phyloP scores from a whole-genome alignment of 2,113 vertebrate genomes.

The Fukomys damarensis region DNA sequence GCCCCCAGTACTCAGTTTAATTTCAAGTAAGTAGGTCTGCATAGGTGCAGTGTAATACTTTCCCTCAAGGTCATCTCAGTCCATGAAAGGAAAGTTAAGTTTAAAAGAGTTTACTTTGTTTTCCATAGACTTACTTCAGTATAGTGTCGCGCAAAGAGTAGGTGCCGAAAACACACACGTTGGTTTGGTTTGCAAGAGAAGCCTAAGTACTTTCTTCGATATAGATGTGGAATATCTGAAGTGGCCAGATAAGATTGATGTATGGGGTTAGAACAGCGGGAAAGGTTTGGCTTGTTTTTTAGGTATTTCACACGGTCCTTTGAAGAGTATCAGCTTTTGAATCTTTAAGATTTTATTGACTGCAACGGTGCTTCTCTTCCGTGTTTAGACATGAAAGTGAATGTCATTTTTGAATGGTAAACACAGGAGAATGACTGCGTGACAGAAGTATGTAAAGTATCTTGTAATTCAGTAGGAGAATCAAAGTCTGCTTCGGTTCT shows the following conservation, averaged over 20 bases:
- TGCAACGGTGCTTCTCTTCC: conserved; percentile 58
- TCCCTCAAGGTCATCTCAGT: background rate
- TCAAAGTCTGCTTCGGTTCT: conserved; percentile 81
- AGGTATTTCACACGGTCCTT: conserved; percentile 85
- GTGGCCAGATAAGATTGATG: conserved; percentile 23
- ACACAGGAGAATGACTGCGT: conserved; percentile 81
- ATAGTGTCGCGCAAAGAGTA: background rate
- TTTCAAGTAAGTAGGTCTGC: background rate
- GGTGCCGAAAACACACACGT: background rate
- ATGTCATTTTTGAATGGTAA: conserved; percentile 84
- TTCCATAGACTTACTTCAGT: background rate
- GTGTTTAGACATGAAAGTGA: conserved; percentile 84
- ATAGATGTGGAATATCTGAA: background rate
- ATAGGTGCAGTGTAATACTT: background rate
- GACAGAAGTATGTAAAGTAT: conserved; percentile 86
- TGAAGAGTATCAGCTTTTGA: conserved; percentile 80
- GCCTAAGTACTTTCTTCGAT: background rate
- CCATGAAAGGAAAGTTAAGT: conserved; percentile 30
- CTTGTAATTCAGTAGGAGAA: conserved; percentile 86
- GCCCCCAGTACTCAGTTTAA: background rate
- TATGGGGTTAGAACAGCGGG: conserved; percentile 78
- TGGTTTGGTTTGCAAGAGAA: conserved; percentile 56
- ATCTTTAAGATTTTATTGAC: conserved; percentile 76
- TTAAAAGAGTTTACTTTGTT: conserved; percentile 45
- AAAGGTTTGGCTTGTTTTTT: conserved; percentile 81